Conservation (phyloP, 2,113 vertebrate species). For the Hippocampus mohnikei region DNA sequence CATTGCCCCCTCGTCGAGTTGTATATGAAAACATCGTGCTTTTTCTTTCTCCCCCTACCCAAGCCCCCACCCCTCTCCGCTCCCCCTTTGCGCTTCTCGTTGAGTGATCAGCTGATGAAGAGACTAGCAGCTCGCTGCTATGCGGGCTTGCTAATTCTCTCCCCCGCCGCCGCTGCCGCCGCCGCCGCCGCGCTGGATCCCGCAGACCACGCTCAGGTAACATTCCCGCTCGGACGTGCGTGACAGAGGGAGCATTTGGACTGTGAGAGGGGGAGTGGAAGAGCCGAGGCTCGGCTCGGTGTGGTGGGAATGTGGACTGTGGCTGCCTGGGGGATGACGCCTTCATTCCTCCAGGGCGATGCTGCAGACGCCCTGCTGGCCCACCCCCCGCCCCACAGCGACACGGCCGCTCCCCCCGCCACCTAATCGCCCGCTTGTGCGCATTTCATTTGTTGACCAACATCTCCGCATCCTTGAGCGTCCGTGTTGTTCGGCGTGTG, state of each 20-base stretch:
- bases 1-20: slow-evolving; percentile 89
- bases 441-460: background rate
- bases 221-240: slow-evolving; percentile 26
- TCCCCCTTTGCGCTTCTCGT: slow-evolving; percentile 83
- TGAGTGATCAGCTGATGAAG: slow-evolving; percentile 99
- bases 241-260: slow-evolving; percentile 19
- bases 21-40: slow-evolving; percentile 97
- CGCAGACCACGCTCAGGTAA: slow-evolving; percentile 98
- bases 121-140: slow-evolving; percentile 99
- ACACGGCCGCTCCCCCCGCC: slow-evolving; percentile 27
- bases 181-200: slow-evolving; percentile 81
- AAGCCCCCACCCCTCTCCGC: slow-evolving; percentile 68
- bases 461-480: slow-evolving; percentile 38
- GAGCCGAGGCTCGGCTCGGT: slow-evolving; percentile 61
- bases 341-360: slow-evolving; percentile 69
- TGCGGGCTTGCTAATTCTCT: slow-evolving; percentile 99
- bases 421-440: background rate
- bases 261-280: slow-evolving; percentile 55
- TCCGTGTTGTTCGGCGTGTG: background rate
- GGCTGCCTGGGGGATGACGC: slow-evolving; percentile 55
- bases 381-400: background rate
- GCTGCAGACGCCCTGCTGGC: slow-evolving; percentile 33
- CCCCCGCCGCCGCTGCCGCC: slow-evolving; percentile 95
- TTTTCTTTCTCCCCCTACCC: slow-evolving; percentile 12
- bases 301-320: slow-evolving; percentile 32